These are phyloP conservation scores for Drosophila biarmipes DNA, from an alignment of 1,140 invertebrate species.

Conservation along the genomic window DNA sequence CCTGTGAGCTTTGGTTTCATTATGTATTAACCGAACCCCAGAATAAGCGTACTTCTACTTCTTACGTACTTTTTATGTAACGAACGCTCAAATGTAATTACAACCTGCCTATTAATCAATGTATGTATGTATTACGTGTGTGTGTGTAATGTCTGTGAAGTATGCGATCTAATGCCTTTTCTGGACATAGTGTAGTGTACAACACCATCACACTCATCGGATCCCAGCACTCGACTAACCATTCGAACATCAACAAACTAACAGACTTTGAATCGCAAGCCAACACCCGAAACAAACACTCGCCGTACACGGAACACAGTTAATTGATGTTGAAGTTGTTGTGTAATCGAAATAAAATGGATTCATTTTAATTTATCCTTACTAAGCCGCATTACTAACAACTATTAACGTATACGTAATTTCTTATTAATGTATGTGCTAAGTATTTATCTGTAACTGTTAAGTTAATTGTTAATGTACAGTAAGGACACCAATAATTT, in stretches of 20 bases:
- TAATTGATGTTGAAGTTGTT: constrained; percentile 62
- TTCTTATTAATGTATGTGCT: constrained; percentile 64
- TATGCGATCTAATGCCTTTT: constrained; percentile 51
- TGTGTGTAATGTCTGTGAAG: constrained; percentile 32
- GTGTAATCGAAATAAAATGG: constrained; percentile 29
- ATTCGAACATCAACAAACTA: constrained; percentile 22
- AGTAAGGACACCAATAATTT: constrained; percentile 3
- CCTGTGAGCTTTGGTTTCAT: constrained; percentile 30
- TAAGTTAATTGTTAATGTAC: constrained; percentile 60
- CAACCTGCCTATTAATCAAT: constrained; percentile 32
- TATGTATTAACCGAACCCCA: constrained; percentile 48
- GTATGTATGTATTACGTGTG: constrained; percentile 28
- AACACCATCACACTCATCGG: constrained; percentile 32
- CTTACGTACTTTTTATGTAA: constrained; percentile 47
- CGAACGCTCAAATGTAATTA: constrained; percentile 55
- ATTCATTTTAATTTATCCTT: constrained; percentile 53
- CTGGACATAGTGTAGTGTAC: constrained; percentile 51
- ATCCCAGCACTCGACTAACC: constrained; percentile 30
- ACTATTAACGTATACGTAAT: constrained; percentile 50
- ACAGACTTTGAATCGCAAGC: constrained; percentile 20
- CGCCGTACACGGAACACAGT: constrained; percentile 39
- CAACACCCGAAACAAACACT: constrained; percentile 6
- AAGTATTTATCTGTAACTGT: constrained; percentile 58
- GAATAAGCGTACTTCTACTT: constrained; percentile 41
- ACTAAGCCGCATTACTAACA: constrained; percentile 51